Conservation (phyloP, 2,797 vertebrate genomes). For the Paedocypris micromegethes region DNA sequence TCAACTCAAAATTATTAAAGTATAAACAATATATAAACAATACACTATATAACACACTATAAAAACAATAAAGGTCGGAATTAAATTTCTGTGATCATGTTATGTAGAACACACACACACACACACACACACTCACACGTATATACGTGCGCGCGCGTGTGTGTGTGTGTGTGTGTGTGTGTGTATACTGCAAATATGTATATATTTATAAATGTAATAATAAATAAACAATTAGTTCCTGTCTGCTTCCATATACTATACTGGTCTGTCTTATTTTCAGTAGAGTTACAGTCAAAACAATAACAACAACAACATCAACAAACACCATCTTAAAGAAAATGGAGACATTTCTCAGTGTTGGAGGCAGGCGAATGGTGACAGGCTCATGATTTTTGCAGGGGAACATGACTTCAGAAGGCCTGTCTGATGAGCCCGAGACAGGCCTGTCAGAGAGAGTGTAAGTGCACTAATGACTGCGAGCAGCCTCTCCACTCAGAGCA, state of each 20-base stretch:
- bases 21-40: too few species aligned
- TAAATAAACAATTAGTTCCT: background rate
- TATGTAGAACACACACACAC: too few species aligned
- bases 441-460: slow-evolving; percentile 55
- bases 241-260: slow-evolving; percentile 1
- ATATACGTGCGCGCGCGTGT: too few species aligned
- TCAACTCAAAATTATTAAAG: too few species aligned
- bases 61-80: too few species aligned
- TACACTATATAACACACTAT: too few species aligned
- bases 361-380: slow-evolving; percentile 35
- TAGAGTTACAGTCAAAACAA: slow-evolving; percentile 17
- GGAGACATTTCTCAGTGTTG: slow-evolving; percentile 34
- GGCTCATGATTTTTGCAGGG: slow-evolving; percentile 66
- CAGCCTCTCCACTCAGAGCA: slow-evolving; percentile 56
- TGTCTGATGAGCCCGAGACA: slow-evolving; percentile 50
- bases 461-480: slow-evolving; percentile 66
- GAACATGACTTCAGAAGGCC: slow-evolving; percentile 54
- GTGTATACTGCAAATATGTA: background rate
- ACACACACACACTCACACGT: too few species aligned
- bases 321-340: slow-evolving; percentile 7
- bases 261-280: slow-evolving; percentile 10
- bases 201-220: slow-evolving; percentile 17
- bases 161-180: too few species aligned
- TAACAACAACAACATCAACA: background rate
- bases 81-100: too few species aligned